Conservation (phyloP, 2,888 invertebrate species). For the Adineta ricciae region DNA sequence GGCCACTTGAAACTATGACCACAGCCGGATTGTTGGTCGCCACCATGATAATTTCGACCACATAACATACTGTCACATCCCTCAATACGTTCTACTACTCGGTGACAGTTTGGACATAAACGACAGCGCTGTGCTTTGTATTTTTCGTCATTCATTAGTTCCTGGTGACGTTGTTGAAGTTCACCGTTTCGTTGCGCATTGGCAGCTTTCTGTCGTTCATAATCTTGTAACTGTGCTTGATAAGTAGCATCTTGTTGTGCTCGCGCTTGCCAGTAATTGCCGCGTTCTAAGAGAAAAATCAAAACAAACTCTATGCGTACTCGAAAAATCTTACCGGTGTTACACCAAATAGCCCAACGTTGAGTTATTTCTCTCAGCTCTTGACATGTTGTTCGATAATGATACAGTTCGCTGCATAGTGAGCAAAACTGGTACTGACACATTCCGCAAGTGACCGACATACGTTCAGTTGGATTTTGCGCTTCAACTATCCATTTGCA, state of each 20-base stretch:
- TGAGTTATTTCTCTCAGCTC: neutral
- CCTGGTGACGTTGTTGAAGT: neutral
- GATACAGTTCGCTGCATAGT: neutral
- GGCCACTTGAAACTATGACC: neutral
- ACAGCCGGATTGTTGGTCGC: neutral
- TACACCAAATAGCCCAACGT: slow-evolving; percentile 10
- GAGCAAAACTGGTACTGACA: neutral
- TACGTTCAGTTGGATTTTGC: neutral
- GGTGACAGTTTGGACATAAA: neutral
- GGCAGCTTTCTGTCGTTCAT: neutral
- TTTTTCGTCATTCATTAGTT: neutral
- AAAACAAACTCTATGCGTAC: too few species aligned
- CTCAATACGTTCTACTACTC: neutral
- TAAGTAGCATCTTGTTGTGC: neutral
- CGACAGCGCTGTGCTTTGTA: neutral
- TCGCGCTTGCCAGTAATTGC: neutral
- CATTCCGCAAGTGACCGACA: neutral
- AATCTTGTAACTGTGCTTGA: neutral
- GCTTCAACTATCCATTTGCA: slow-evolving; percentile 10
- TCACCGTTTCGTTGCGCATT: neutral
- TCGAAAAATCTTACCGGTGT: neutral
- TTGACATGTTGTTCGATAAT: slow-evolving; percentile 18
- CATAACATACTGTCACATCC: neutral
- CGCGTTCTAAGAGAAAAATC: neutral
- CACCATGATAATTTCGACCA: neutral